Conservation (phyloP, 2,113 vertebrate genomes). For the Gallinago media region DNA sequence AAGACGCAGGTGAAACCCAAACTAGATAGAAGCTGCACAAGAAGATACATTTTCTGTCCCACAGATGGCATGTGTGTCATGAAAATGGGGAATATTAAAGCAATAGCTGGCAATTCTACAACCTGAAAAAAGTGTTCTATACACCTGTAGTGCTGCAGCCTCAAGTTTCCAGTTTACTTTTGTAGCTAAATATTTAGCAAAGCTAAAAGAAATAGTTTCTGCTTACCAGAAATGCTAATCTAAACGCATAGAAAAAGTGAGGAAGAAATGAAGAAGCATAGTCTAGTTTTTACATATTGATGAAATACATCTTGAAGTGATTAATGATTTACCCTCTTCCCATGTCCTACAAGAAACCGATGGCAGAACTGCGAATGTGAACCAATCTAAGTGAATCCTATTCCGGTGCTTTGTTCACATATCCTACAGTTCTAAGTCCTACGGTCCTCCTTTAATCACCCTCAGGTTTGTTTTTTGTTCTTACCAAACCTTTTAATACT, state of each 20-base stretch:
- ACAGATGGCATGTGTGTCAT: accelerated
- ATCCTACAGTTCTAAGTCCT: no score
- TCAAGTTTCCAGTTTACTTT: background rate
- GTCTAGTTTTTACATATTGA: background rate
- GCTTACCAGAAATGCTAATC: background rate
- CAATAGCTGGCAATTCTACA: background rate
- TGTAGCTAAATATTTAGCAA: background rate
- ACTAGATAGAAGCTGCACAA: background rate
- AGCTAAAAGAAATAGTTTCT: background rate
- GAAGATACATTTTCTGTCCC: background rate
- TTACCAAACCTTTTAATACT: background rate
- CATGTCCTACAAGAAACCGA: background rate
- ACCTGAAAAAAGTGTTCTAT: background rate
- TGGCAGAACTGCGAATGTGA: background rate
- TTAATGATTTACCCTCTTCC: background rate
- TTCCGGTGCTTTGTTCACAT: background rate
- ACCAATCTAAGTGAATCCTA: background rate
- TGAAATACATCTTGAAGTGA: background rate
- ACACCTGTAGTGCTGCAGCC: accelerated
- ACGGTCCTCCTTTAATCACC: background rate
- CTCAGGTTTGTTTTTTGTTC: background rate
- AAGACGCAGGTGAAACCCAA: background rate
- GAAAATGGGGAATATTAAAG: background rate
- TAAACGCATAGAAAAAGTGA: background rate
- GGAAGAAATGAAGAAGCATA: background rate